Evolutionary conservation across 2,888 invertebrate species (phyloP), one percentile per base, ranked within the genome.

Genomic region (Cephus nigrinus): DNA sequence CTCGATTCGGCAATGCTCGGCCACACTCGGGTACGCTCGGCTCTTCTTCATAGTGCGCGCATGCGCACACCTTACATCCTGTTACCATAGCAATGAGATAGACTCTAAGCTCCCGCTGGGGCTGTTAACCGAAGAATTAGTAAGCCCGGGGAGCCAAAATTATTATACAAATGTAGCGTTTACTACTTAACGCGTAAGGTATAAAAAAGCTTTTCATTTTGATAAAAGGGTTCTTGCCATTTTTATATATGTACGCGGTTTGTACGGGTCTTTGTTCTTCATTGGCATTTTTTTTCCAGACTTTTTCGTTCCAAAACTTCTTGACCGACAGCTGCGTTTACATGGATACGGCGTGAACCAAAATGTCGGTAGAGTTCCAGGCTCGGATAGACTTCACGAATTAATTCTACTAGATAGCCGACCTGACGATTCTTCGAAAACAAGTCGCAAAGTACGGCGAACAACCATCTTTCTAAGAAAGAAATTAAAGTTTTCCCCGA

Each of bases 401-500:
- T 86, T 85, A 86, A 86, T 86, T 86, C 84, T 81, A 81, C 78
- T 76, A 76, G 76, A 82, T 71, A 68, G 71, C 77, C 68, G 75
- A 69, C 68, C 40, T 73, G 72, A n/a, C 71, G 72, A 79, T 72
- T 68, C 23, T 30, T 71, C 30, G 15, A 33, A 11, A 75, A 76
- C 33, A 76, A 36, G 71, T 32, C 73, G 74, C 34, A 77, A 32
- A 74, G 55, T 23, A 40, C 68, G n/a, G 81, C 78, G 86, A 84
- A 84, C 84, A 85, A 86, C 87, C 86, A 89, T 88, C 87, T 85
- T 88, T 88, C 86, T 84, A 83, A 80, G 88, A 88, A 89, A 88
- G 88, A 88, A 89, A 89, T 89, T 89, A 89, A 89, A 88, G 84
- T 89, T 89, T 87, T 88, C 89, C 88, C 89, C 75, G 75, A 81